Conservation (phyloP, 1,140 invertebrate genomes). For the Aphis craccivora region DNA sequence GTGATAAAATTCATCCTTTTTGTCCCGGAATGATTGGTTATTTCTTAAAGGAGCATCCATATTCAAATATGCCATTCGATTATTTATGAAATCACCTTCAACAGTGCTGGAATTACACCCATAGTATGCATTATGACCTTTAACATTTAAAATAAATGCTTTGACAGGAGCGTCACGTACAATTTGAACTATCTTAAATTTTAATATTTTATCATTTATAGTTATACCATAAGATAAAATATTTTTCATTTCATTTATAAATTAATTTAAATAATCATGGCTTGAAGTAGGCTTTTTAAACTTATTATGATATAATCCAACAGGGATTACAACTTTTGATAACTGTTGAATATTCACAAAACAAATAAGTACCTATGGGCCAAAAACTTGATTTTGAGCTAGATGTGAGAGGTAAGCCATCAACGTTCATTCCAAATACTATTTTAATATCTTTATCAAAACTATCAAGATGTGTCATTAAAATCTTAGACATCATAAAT, state of each 20-base stretch:
- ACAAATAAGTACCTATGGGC: not conserved
- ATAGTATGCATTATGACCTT: too few relatives aligned
- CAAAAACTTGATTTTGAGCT: conserved; percentile 15
- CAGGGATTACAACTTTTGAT: not conserved
- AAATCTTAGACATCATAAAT: not conserved
- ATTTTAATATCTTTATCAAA: not conserved
- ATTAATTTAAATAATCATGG: not conserved
- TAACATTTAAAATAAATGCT: not conserved
- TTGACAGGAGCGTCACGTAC: not conserved
- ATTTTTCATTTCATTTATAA: not conserved
- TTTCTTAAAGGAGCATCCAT: too few relatives aligned
- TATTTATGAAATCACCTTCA: too few relatives aligned
- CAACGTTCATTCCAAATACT: not conserved
- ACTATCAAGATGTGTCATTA: not conserved
- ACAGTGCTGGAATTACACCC: too few relatives aligned
- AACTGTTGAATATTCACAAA: not conserved
- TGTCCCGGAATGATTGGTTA: too few relatives aligned
- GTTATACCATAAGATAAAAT: not conserved
- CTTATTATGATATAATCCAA: not conserved
- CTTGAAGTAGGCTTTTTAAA: not conserved
- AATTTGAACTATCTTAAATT: too few relatives aligned
- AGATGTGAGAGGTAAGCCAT: not conserved
- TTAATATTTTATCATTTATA: not conserved
- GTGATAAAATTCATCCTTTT: too few relatives aligned
- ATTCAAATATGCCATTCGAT: too few relatives aligned